Base-by-base conservation (phyloP, 2,797 vertebrate genomes). In the Chelidonichthys spinosus region DNA sequence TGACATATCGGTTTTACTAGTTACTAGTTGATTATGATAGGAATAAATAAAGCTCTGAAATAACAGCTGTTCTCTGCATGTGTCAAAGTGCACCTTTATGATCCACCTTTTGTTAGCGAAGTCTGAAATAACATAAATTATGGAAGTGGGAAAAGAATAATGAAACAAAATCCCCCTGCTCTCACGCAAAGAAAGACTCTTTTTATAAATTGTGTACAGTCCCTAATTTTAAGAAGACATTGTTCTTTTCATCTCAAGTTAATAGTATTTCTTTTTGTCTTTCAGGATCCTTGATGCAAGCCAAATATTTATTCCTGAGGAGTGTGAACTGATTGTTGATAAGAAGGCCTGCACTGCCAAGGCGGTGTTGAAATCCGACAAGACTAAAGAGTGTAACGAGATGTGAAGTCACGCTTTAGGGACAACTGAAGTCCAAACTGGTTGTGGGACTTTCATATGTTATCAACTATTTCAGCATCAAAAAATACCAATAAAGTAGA, bases 291-390 rank as follows among this genome's bases (percentile, higher is more conserved):
- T 68, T 25, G 2, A 10, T 11, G 1, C 1, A 15, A 0, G 0
- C 4, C 2, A 1, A 0, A 0, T 47, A 0, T 7, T 54, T 0
- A 0, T 84, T 18, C 80, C 84, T 70, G 58, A 56, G 0, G 65
- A 77, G 0, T 93, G 91, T 65, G 72, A 89, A 77, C 8, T 89
- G 63, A 1, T 88, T 44, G 53, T 84, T 2, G 5, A 92, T 69
- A 82, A 66, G 65, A 7, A 67, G 11, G 3, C 58, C 58, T 92
- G 92, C 76, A 58, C 79, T 54, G 18, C 8, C 44, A 82, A 81
- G 56, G 0, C 76, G 0, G 69, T 90, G 63, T 14, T 75, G 59
- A 89, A 79, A 64, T 80, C 74, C 18, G 87, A 92, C 73, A 82
- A 68, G 13, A 79, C 76, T 35, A 79, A 81, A 52, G 42, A 65